Evolutionary conservation across 2,888 invertebrate species (phyloP), one percentile per base, ranked within the genome.

Genomic region (Imbricaverruca yamaguchii): DNA sequence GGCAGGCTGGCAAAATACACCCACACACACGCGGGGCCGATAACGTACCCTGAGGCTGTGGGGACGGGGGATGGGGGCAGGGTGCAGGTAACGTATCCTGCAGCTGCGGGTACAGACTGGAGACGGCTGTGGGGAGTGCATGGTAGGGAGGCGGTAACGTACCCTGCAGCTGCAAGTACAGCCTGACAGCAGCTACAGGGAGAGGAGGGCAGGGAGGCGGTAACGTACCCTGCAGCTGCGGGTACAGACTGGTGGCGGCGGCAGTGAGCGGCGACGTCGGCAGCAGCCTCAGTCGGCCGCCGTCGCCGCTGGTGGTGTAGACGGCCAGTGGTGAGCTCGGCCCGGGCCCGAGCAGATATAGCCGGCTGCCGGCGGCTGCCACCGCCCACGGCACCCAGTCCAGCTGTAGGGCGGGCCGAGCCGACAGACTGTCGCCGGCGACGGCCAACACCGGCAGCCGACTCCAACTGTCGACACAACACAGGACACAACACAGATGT

Each of bases 331-430:
- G 74, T 3, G 21, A 18, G 8, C 18, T 55, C 53, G 53, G 18
- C 23, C 10, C 53, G 21, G 74, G 74, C 53, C 53, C 3, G 10
- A 74, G 74, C 74, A 74, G 55, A 21, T 15, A 21, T 21, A 74
- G 74, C 53, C 74, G 74, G 55, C 21, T 55, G 21, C 23, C 74
- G 74, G 74, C 74, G 55, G 74, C 53, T 8, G 74, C 74, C 74
- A 74, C 10, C 74, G 74, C 74, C 53, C 55, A 55, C 23, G 74
- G 74, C 55, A 23, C 74, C 74, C 55, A 18, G 53, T n/a, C 13
- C 74, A 53, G 74, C 10, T 15, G 53, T 21, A 74, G 55, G 9
- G 74, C 18, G 10, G 74, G 55, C 53, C 15, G 53, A 8, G 55
- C 21, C 53, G 74, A 55, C 74, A 74, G 55, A 7, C 55, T 0